Base-by-base conservation (phyloP, 2,113 vertebrate species). In the Scomber japonicus region DNA sequence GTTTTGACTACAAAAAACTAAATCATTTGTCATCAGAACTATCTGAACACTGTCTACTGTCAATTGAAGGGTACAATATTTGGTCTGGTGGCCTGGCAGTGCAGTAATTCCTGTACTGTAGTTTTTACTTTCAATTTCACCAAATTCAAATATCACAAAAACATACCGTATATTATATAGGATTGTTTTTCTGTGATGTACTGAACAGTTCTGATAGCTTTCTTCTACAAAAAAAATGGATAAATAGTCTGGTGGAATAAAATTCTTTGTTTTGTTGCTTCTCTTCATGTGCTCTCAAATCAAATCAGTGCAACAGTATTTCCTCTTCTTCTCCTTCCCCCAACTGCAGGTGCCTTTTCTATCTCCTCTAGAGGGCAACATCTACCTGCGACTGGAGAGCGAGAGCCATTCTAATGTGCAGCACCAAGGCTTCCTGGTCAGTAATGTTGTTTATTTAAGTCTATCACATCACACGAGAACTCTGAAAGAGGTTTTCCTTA, bases 341-440 rank as follows among this genome's bases (percentile, higher is more conserved):
- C 66, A 3, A 3, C 16, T 13, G 11, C 57, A 96, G 96, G 95
- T 96, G 9, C 95, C 95, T 1, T 96, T 96, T 56, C 89, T 96
- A 11, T 96, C 96, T 19, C 96, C 96, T 44, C 91, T 96, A 75
- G 96, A 96, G 85, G 96, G 96, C 54, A 93, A 92, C 88, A 89
- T 96, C 69, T 95, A 95, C 86, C 80, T 96, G 64, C 83, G 35
- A 1, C 81, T 96, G 75, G 89, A 93, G 51, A 95, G 92, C 3
- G 64, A 91, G 46, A 87, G 94, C 66, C 94, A 96, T 70, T 95
- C 95, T 0, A 65, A 76, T 0, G 81, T 96, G 2, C 84, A 95
- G 51, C 94, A 95, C 74, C 92, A 92, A 68, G 95, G 95, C 21
- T 96, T 96, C 86, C 89, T 96, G 94, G 95, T 96, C 71, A 87